These are phyloP conservation scores for Magallana angulata DNA, from an alignment of 1,140 invertebrate genomes.

Conservation along the genomic window DNA sequence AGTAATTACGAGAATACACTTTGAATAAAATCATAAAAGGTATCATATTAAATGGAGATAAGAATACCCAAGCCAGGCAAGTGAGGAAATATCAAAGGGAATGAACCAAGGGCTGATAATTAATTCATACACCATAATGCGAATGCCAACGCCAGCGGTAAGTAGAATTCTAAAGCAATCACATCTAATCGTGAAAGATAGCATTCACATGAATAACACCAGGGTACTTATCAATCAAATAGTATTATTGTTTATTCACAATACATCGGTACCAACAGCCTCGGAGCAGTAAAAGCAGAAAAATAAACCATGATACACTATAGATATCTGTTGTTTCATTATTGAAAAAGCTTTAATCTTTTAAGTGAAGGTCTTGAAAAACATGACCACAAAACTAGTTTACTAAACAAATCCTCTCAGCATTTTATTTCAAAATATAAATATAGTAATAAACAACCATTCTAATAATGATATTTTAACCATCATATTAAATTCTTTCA, in stretches of 20 bases:
- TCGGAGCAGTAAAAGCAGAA: neutral
- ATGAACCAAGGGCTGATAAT: constrained; percentile 13
- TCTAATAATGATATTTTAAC: too few species aligned
- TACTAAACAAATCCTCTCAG: too few species aligned
- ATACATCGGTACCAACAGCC: neutral
- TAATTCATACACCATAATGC: constrained; percentile 34
- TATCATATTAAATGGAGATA: neutral
- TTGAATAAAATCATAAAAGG: constrained; percentile 22
- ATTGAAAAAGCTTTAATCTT: neutral
- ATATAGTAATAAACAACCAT: too few species aligned
- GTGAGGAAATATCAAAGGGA: neutral
- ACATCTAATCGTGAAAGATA: constrained; percentile 9
- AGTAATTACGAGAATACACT: constrained; percentile 15
- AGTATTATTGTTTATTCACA: constrained; percentile 24
- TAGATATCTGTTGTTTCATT: neutral
- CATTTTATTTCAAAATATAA: too few species aligned
- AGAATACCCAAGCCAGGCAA: neutral
- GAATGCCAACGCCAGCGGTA: neutral
- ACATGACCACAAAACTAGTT: too few species aligned
- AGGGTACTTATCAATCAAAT: neutral
- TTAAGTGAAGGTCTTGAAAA: neutral
- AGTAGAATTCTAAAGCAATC: constrained; percentile 34
- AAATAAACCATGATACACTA: neutral
- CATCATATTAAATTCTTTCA: too few species aligned
- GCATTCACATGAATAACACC: constrained; percentile 23